Evolutionary conservation across 2,113 vertebrate genomes (phyloP), one percentile per base, ranked within the genome.

Genomic region (Poeciliopsis occidentalis): DNA sequence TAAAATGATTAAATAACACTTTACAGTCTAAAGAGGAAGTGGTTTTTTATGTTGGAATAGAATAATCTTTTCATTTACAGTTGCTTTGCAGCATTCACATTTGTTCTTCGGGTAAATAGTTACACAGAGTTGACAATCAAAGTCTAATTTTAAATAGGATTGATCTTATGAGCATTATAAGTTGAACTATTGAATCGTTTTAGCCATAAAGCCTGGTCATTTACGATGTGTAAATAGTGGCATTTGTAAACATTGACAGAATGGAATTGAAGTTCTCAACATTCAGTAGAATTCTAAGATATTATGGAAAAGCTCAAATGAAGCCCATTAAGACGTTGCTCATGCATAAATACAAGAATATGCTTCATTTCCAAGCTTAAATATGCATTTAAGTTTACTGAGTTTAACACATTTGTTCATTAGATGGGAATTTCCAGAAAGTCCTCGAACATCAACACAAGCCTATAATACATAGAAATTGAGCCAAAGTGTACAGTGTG

Each of bases 401-500:
- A 76, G 82, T 67, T 87, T 27, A 37, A 15, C 12, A 2, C 22
- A n/a, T 57, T 27, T 71, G 51, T 51, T 13, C 3, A 71, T 60
- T 73, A 71, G 57, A 51, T 74, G 54, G 26, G 60, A 84, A 60
- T 54, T 54, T 32, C 57, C 47, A 73, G 41, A 31, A 75, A 81
- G 72, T 37, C 13, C 4, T 41, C 29, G 67, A 75, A 78, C 80
- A 81, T 84, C 32, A 72, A 67, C 64, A 67, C 60, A 78, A 57
- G 61, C 72, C 76, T 79, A 41, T 70, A 72, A 64, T 54, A 63
- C 82, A 69, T 77, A 75, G 68, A 32, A 78, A 74, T 94, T 94
- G 95, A 96, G 96, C 96, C 96, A 96, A 96, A 96, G 94, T 94
- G 92, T 94, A 80, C 67, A 67, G 76, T 67, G 71, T 81, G 75